Evolutionary conservation across 2,888 invertebrate species (phyloP).

Genomic region (Yponomeuta malinellus): DNA sequence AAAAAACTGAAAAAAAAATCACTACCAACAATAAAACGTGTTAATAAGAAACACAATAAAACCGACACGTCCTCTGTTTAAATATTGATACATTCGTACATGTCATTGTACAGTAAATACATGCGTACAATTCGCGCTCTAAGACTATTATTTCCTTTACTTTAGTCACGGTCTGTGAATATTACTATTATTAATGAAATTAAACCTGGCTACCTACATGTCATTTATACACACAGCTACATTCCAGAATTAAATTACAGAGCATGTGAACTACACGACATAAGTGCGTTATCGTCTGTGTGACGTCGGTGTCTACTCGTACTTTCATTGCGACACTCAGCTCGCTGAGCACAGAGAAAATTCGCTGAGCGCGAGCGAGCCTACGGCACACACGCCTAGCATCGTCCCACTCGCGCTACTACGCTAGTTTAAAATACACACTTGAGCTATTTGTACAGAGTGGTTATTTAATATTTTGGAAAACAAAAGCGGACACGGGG

Average conservation of each 20-base stretch:
- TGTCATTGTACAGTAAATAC: slow-evolving; percentile 14
- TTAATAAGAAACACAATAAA: slow-evolving; percentile 19
- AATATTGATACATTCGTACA: slow-evolving; percentile 7
- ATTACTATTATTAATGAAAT: background rate
- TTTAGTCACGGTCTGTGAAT: background rate
- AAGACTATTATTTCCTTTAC: background rate
- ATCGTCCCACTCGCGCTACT: background rate
- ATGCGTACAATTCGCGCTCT: slow-evolving; percentile 14
- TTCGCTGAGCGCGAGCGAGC: slow-evolving; percentile 13
- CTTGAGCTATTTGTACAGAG: slow-evolving; percentile 25
- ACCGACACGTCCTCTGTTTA: background rate
- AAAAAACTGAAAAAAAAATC: slow-evolving; percentile 36
- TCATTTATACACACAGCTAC: background rate
- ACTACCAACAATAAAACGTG: slow-evolving; percentile 34
- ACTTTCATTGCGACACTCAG: slow-evolving; percentile 28
- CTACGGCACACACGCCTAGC: background rate
- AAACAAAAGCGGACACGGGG: background rate
- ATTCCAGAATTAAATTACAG: background rate
- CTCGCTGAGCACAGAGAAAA: slow-evolving; percentile 13
- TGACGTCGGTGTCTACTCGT: slow-evolving; percentile 25
- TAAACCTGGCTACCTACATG: background rate
- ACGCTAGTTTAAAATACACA: slow-evolving; percentile 17
- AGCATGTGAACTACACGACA: background rate
- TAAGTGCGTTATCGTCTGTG: slow-evolving; percentile 25
- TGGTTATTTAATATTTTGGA: slow-evolving; percentile 14